A percentile compares a stretch with the other conserved stretches of the same genome.
phyloP scores from a whole-genome alignment of 1,140 invertebrate species.

The Eumeta japonica region DNA sequence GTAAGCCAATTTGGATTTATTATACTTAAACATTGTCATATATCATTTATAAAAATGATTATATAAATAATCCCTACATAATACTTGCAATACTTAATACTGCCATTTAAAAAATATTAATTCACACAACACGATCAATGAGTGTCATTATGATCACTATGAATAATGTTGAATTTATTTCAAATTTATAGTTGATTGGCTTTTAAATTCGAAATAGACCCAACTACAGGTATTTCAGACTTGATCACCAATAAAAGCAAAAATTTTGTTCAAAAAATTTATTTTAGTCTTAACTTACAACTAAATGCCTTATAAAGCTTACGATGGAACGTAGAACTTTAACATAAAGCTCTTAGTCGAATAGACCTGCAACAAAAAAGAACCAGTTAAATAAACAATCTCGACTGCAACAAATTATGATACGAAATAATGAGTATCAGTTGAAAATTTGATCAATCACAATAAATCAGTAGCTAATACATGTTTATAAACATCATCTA shows the following conservation, averaged over 20 bases:
- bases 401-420: no score
- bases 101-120: no score
- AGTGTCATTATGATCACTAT: background rate
- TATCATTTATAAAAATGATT: no score
- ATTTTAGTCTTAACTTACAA: conserved; percentile 26
- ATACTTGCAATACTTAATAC: no score
- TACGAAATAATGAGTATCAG: no score
- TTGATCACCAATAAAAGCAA: conserved; percentile 14
- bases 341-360: conserved; percentile 65
- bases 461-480: conserved; percentile 60
- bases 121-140: no score
- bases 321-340: conserved; percentile 45
- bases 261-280: conserved; percentile 23
- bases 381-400: conserved; percentile 8
- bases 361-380: conserved; percentile 66
- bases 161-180: background rate
- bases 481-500: conserved; percentile 55
- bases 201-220: no score
- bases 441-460: conserved; percentile 42
- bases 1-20: no score
- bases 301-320: conserved; percentile 49
- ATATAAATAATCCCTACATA: no score
- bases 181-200: no score
- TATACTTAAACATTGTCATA: no score
- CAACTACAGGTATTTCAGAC: no score